Base-by-base conservation (phyloP, 2,797 vertebrate genomes). In the Girardinus metallicus region DNA sequence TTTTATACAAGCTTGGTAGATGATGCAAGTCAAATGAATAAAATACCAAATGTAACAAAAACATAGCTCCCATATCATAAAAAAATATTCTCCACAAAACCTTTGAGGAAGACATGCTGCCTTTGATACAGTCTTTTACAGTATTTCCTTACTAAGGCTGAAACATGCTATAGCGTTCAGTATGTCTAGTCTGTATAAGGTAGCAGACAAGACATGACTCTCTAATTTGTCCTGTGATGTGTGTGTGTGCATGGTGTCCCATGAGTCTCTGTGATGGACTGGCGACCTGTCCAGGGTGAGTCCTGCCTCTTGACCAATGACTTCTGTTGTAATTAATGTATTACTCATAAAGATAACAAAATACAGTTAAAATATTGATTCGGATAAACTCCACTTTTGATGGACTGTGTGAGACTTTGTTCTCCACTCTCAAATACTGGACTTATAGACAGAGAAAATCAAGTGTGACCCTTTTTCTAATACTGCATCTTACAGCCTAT, bases 11-110 rank as follows among this genome's bases (percentile, higher is more conserved):
- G 47, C 72, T 80, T 60, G 77, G 53, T n/a, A 70, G 41, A 76
- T 73, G 80, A 74, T 80, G 12, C 81, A 78, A 85, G 64, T 78
- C 62, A 82, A 44, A 74, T 78, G 77, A 75, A 78, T 44, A 76
- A 55, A 15, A 82, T 34, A 49, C 66, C 66, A 83, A 84, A 77
- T 26, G 1, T 13, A 41, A 41, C 73, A 74, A 55, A 76, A 60
- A 57, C 70, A 5, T 12, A 5, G 16, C 39, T 62, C 70, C 29
- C 36, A 26, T 16, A n/a, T 16, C 29, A 71, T 71, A 47, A 46
- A 8, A 15, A 31, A 49, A 34, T 34, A 73, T 29, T 73, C 13
- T 34, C 16, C 31, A 18, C 44, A 73, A 21, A 23, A 34, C 15
- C 29, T 47, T 39, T 39, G 16, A 64, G 16, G 18, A 64, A 64